A percentile compares a stretch with the other conserved stretches of the same genome.
Conservation (phyloP, 2,797 vertebrate genomes). For the Lycodopsis pacificus region DNA sequence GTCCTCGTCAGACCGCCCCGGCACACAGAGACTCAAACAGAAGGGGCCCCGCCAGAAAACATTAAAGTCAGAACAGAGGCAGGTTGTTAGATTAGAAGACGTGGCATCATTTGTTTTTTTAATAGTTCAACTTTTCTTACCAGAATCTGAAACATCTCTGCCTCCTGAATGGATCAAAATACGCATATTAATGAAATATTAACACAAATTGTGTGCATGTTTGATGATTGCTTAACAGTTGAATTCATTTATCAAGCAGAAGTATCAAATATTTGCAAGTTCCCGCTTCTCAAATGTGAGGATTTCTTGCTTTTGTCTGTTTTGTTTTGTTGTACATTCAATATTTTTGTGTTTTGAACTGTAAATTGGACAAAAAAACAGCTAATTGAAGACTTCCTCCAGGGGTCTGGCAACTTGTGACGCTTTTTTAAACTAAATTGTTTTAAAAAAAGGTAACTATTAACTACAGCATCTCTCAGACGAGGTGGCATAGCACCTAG, state of each 20-base stretch:
- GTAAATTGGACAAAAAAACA: background rate
- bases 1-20: background rate
- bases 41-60: conserved; percentile 27
- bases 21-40: background rate
- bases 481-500: background rate
- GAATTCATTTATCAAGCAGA: background rate
- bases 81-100: background rate
- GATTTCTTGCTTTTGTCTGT: background rate
- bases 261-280: background rate
- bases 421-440: too few relatives aligned
- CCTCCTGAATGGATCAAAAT: too few relatives aligned
- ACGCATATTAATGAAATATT: background rate
- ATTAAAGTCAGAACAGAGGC: conserved; percentile 10
- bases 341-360: background rate
- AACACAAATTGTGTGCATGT: background rate
- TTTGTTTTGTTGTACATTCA: background rate
- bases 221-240: background rate
- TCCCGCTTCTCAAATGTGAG: background rate
- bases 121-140: background rate
- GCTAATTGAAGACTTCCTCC: background rate
- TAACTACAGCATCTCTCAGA: background rate
- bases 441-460: background rate
- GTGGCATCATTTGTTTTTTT: background rate
- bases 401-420: background rate
- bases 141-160: background rate